These are phyloP conservation scores for Coreius guichenoti DNA, from an alignment of 2,797 vertebrate genomes.

Conservation along the genomic window DNA sequence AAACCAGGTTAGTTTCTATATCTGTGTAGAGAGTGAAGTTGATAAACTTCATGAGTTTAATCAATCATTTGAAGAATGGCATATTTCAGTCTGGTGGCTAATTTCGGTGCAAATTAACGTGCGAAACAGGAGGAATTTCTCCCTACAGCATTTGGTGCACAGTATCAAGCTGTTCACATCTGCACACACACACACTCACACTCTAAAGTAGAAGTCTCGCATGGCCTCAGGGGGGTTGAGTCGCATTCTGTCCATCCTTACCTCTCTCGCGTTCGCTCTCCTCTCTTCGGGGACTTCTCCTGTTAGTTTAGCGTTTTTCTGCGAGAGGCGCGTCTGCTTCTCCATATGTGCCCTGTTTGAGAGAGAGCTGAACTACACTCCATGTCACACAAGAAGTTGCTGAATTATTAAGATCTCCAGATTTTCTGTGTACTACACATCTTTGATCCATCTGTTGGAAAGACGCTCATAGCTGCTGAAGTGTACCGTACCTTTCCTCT, in stretches of 20 bases:
- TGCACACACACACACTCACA: conserved; percentile 64
- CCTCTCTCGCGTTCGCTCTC: conserved; percentile 74
- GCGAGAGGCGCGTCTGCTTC: conserved; percentile 79
- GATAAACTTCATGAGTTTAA: conserved; percentile 58
- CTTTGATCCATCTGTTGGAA: conserved; percentile 95
- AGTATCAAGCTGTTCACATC: conserved; percentile 80
- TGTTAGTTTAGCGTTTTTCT: conserved; percentile 81
- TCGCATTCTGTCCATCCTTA: conserved; percentile 81
- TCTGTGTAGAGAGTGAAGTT: conserved; percentile 32
- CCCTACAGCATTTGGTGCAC: conserved; percentile 79
- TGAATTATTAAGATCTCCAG: conserved; percentile 99
- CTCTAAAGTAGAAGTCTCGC: conserved; percentile 75
- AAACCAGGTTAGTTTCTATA: conserved; percentile 15
- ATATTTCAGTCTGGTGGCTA: conserved; percentile 68
- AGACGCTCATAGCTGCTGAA: conserved; percentile 74
- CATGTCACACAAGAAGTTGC: conserved; percentile 83
- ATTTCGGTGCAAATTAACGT: conserved; percentile 77
- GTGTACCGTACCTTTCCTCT: conserved; percentile 78
- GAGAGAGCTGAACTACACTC: conserved; percentile 81
- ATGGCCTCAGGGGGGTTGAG: conserved; percentile 75
- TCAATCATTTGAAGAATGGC: conserved; percentile 68
- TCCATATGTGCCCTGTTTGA: conserved; percentile 83
- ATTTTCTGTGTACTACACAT: conserved; percentile 94
- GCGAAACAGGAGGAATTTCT: conserved; percentile 78
- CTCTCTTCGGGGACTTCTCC: conserved; percentile 80